These are phyloP conservation scores for Plagodis pulveraria DNA, from an alignment of 2,888 invertebrate genomes.

Conservation along the genomic window DNA sequence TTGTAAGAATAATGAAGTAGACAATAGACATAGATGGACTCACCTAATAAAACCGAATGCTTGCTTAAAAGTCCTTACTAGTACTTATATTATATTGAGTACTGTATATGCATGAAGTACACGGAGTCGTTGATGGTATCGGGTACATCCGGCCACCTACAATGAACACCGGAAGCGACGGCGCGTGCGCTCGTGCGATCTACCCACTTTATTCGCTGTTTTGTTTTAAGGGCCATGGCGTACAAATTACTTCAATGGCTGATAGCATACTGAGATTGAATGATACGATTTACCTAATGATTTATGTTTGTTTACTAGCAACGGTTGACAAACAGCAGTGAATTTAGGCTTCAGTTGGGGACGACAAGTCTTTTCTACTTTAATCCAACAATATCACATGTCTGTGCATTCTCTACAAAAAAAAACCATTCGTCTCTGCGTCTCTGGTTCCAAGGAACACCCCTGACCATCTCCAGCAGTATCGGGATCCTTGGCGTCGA, in stretches of 20 bases:
- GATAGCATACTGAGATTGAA: conserved; percentile 16
- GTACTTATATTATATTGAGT: neutral
- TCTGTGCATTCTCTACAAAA: no score
- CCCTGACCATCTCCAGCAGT: no score
- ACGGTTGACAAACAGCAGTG: no score
- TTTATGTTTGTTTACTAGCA: neutral
- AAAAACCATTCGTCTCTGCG: no score
- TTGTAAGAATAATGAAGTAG: no score
- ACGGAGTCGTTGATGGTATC: conserved; percentile 58
- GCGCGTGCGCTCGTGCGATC: conserved; percentile 72
- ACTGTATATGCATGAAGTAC: conserved; percentile 34
- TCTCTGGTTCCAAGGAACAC: no score
- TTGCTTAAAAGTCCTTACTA: conserved; percentile 9
- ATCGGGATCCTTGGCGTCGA: no score
- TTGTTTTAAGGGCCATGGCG: conserved; percentile 26
- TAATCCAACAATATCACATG: no score
- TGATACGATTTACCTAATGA: conserved; percentile 25
- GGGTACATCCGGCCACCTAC: conserved; percentile 64
- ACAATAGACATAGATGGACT: no score
- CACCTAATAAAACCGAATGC: neutral
- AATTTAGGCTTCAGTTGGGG: no score
- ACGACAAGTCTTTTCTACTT: no score
- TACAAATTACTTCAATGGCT: no score
- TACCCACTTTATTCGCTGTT: conserved; percentile 37
- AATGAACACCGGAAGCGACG: conserved; percentile 68